phyloP scores from a whole-genome alignment of 2,888 invertebrate species.

The Opisthograptis luteolata region DNA sequence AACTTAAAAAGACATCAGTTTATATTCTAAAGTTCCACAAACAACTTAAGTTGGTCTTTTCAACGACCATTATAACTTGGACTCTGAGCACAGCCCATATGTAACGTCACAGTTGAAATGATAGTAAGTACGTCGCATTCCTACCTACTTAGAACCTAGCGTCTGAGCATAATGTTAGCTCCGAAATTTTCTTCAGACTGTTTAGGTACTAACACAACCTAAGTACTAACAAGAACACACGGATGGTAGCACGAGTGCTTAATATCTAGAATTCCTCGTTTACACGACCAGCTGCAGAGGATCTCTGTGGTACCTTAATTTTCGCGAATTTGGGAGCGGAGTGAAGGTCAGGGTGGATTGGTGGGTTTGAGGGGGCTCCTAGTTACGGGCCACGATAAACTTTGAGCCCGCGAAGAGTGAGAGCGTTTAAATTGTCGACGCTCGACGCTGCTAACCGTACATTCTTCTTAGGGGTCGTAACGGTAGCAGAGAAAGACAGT shows the following conservation, averaged over 20 bases:
- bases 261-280: conserved; percentile 76
- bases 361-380: conserved; percentile 60
- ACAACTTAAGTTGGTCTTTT: conserved; percentile 12
- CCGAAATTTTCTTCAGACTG: conserved; percentile 67
- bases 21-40: conserved; percentile 12
- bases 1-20: conserved; percentile 23
- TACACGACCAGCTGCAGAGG: conserved; percentile 47
- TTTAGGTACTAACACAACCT: conserved; percentile 49
- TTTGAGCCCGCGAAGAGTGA: conserved; percentile 77
- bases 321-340: conserved; percentile 38
- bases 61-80: conserved; percentile 13
- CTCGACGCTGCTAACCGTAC: conserved; percentile 72
- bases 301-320: conserved; percentile 39
- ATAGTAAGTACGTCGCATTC: conserved; percentile 26
- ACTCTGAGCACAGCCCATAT: background rate
- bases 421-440: conserved; percentile 80
- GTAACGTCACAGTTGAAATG: conserved; percentile 1
- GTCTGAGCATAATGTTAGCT: conserved; percentile 45
- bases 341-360: conserved; percentile 51
- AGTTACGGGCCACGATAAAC: conserved; percentile 80
- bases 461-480: conserved; percentile 64
- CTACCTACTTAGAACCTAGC: conserved; percentile 40
- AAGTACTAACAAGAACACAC: conserved; percentile 71
- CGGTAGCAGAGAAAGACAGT: conserved; percentile 43
- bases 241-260: conserved; percentile 68